phyloP scores from a whole-genome alignment of 1,140 invertebrate species.

The Lysiphlebus fabarum region DNA sequence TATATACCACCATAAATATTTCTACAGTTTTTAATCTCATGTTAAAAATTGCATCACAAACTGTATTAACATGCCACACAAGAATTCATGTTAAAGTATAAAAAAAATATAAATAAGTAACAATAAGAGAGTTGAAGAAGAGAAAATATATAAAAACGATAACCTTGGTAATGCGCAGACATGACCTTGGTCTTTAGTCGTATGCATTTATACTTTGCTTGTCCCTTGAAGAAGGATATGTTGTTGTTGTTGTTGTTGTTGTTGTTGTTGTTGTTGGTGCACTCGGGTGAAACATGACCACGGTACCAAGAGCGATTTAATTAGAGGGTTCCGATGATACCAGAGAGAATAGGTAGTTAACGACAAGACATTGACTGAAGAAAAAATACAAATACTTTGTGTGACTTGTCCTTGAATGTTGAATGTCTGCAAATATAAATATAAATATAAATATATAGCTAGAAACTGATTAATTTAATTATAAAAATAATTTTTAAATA shows the following conservation, averaged over 20 bases:
- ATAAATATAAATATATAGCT: too few relatives aligned
- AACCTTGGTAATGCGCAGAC: slow-evolving; percentile 35
- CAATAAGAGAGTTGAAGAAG: slow-evolving; percentile 10
- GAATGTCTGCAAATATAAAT: too few relatives aligned
- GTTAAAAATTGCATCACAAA: too few relatives aligned
- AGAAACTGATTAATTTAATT: too few relatives aligned
- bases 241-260: too few relatives aligned
- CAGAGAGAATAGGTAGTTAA: slow-evolving; percentile 16
- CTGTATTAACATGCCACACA: neutral
- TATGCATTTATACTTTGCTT: slow-evolving; percentile 9
- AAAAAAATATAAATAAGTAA: neutral
- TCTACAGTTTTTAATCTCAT: slow-evolving; percentile 5
- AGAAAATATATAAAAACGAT: slow-evolving; percentile 27
- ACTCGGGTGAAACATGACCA: slow-evolving; percentile 36
- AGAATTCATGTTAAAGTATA: slow-evolving; percentile 12
- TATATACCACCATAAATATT: slow-evolving; percentile 33
- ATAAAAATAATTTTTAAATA: too few relatives aligned
- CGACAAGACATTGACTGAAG: slow-evolving; percentile 15
- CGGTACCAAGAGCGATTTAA: slow-evolving; percentile 36
- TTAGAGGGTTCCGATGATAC: slow-evolving; percentile 37
- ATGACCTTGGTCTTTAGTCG: slow-evolving; percentile 43
- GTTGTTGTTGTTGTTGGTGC: slow-evolving; percentile 6
- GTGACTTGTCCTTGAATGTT: slow-evolving; percentile 16
- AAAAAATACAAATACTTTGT: slow-evolving; percentile 22
- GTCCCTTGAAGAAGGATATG: slow-evolving; percentile 23